Conservation (phyloP, 2,888 invertebrate genomes). For the Clistopyga incitator region DNA sequence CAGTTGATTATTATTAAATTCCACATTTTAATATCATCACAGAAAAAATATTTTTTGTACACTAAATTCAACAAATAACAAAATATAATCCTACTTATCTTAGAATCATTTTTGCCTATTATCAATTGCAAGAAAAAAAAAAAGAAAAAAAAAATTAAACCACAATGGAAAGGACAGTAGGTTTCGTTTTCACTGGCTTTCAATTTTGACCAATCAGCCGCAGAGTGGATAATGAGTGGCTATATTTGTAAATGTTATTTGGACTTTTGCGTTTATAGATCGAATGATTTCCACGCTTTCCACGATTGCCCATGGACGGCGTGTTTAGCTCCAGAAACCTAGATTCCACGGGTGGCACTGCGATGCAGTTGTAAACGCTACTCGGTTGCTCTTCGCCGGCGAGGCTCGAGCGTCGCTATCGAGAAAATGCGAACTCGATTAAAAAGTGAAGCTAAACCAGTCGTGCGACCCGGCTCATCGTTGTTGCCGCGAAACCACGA, state of each 20-base stretch:
- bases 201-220: neutral
- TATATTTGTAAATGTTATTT: constrained; percentile 24
- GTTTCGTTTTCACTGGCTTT: neutral
- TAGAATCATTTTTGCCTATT: no score
- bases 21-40: no score
- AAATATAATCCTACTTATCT: no score
- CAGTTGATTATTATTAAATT: no score
- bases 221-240: neutral
- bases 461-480: constrained; percentile 55
- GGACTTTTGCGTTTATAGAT: constrained; percentile 10
- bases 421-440: constrained; percentile 71
- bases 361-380: neutral
- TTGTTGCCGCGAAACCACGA: constrained; percentile 71
- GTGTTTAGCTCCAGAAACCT: constrained; percentile 76
- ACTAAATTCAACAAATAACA: no score
- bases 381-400: neutral
- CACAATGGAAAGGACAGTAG: no score
- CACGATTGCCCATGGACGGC: constrained; percentile 53
- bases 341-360: constrained; percentile 68
- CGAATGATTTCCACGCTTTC: constrained; percentile 64
- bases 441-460: constrained; percentile 77
- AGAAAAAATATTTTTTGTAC: no score
- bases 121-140: no score
- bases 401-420: constrained; percentile 37
- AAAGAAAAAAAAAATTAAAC: no score